Evolutionary conservation across 2,113 vertebrate species (phyloP).

Genomic region (Hypocryptadius cinnamomeus): DNA sequence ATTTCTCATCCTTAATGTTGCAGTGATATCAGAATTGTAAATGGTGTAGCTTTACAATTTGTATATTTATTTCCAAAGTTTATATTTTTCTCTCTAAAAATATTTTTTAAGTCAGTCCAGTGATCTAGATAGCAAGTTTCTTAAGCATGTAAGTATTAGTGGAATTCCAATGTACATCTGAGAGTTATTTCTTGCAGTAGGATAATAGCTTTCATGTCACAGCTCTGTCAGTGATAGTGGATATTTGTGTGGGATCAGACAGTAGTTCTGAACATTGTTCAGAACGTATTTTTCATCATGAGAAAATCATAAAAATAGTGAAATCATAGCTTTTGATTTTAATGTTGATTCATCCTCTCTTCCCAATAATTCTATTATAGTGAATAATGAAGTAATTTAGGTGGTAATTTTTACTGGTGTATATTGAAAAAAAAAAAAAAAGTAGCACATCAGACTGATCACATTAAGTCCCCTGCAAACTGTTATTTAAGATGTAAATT

Average conservation of each 20-base stretch:
- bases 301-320: neutral
- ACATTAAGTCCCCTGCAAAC: neutral
- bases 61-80: neutral
- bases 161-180: neutral
- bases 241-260: neutral
- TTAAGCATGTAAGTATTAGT: neutral
- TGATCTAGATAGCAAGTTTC: neutral
- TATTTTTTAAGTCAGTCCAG: neutral
- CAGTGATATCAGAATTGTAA: neutral
- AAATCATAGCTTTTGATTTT: constrained; percentile 1
- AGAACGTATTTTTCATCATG: neutral
- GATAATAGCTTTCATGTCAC: neutral
- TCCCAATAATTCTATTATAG: neutral
- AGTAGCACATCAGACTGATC: neutral
- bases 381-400: constrained; percentile 15
- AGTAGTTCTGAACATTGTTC: neutral
- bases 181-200: neutral
- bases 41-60: neutral
- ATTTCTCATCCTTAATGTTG: constrained; percentile 45
- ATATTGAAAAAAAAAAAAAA: neutral
- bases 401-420: neutral
- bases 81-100: neutral
- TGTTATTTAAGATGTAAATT: constrained; percentile 57
- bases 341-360: neutral
- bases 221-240: neutral